phyloP scores from a whole-genome alignment of 2,113 vertebrate genomes.

The Miniopterus natalensis region DNA sequence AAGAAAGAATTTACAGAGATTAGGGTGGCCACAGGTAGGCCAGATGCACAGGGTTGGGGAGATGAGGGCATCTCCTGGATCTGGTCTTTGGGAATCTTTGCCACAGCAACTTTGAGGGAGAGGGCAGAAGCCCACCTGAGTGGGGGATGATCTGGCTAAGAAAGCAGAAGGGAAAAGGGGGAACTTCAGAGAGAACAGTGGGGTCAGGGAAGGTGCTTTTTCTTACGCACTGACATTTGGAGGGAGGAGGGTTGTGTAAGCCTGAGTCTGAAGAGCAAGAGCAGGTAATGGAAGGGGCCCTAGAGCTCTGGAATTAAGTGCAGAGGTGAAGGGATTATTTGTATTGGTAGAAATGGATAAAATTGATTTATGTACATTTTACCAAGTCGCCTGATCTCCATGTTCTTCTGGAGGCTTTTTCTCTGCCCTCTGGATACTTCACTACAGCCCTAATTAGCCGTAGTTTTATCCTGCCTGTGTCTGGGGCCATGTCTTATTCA shows the following conservation, averaged over 20 bases:
- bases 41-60: not conserved
- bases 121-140: not conserved
- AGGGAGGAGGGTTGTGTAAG: not conserved
- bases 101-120: not conserved
- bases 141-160: not conserved
- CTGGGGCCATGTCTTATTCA: conserved; percentile 2
- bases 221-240: not conserved
- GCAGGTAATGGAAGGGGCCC: not conserved
- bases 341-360: conserved; percentile 50
- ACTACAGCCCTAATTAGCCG: conserved; percentile 66
- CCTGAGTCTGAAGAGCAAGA: not conserved
- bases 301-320: conserved; percentile 26
- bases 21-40: not conserved
- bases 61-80: not conserved
- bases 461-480: conserved; percentile 52
- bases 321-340: conserved; percentile 64
- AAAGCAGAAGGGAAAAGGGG: not conserved
- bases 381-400: conserved; percentile 53
- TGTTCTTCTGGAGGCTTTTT: conserved; percentile 44
- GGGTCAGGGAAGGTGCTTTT: not conserved
- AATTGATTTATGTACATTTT: conserved; percentile 63
- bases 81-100: not conserved
- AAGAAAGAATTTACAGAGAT: not conserved
- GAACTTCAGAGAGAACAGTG: not conserved
- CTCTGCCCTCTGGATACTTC: conserved; percentile 7